phyloP scores from a whole-genome alignment of 2,797 vertebrate species.

The Bradypodion ventrale region DNA sequence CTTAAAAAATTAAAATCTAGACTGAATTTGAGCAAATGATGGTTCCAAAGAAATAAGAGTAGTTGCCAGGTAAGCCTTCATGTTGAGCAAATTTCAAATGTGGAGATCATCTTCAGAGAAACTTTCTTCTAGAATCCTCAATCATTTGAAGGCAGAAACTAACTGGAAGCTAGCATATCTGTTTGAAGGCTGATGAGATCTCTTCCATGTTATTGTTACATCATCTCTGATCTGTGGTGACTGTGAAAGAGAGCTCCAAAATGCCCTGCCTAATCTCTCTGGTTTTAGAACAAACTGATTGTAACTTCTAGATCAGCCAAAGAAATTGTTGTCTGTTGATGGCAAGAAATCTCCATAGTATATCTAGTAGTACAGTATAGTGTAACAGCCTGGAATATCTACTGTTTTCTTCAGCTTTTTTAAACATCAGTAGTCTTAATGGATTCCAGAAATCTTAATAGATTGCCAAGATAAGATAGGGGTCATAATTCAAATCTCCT shows the following conservation, averaged over 20 bases:
- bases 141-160: background rate
- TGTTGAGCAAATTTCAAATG: background rate
- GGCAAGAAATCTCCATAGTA: background rate
- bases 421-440: background rate
- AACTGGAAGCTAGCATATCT: background rate
- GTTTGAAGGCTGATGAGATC: background rate
- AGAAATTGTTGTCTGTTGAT: slow-evolving; percentile 53
- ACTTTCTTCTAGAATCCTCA: background rate
- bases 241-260: too few relatives aligned
- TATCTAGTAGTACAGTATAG: background rate
- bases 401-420: background rate
- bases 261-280: background rate
- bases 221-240: background rate
- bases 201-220: background rate
- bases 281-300: background rate
- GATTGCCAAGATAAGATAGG: background rate
- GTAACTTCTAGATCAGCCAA: background rate
- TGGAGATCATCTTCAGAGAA: background rate
- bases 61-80: background rate
- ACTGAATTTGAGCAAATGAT: background rate
- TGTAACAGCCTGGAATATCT: background rate
- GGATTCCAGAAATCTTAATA: background rate
- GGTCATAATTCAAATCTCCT: background rate
- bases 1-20: background rate
- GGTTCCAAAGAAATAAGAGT: background rate